Evolutionary conservation across 2,113 vertebrate species (phyloP).

Genomic region (Nicator chloris): DNA sequence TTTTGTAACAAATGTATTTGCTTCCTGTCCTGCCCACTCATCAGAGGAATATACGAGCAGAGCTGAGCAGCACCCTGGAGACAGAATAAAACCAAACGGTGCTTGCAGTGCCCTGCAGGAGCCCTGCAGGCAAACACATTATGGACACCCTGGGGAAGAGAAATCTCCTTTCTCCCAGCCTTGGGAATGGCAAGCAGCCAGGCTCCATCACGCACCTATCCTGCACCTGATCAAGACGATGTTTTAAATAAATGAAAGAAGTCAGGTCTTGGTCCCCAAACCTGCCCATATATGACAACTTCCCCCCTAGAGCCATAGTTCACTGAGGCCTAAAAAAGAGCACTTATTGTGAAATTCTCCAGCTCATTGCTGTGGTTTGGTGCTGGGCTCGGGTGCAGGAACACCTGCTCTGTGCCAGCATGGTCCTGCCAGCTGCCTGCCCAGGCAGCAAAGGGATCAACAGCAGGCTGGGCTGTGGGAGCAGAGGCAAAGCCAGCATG

Average conservation of each 20-base stretch:
- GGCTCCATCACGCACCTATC: background rate
- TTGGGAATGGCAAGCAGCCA: background rate
- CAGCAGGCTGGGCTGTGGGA: background rate
- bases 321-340: background rate
- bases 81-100: background rate
- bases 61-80: slow-evolving; percentile 19
- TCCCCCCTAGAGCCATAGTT: background rate
- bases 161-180: background rate
- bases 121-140: background rate
- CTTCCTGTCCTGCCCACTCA: slow-evolving; percentile 6
- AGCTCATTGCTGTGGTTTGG: background rate
- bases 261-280: background rate
- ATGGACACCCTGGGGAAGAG: background rate
- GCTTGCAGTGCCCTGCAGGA: background rate
- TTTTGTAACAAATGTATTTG: slow-evolving; percentile 30
- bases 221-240: background rate
- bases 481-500: background rate
- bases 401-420: rapidly evolving
- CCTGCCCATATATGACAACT: background rate
- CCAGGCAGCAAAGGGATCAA: background rate
- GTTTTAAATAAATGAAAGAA: background rate
- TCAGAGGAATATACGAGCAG: background rate
- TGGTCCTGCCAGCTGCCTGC: background rate
- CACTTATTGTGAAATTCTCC: background rate
- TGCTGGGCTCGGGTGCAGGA: background rate